phyloP scores from a whole-genome alignment of 1,140 invertebrate genomes.

The Mya arenaria region DNA sequence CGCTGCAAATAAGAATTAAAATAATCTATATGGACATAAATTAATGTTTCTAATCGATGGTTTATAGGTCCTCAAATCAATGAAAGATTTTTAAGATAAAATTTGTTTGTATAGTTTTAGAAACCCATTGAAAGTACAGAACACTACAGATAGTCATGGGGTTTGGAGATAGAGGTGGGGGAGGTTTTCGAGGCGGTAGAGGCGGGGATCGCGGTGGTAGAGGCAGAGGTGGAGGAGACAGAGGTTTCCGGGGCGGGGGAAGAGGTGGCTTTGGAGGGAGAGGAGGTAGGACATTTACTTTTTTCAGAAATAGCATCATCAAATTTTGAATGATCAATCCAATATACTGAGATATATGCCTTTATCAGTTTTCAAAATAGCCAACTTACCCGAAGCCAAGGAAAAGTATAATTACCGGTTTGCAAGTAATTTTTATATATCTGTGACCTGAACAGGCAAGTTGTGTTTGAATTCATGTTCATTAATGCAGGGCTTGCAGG shows the following conservation, averaged over 20 bases:
- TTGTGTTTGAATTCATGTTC: background rate
- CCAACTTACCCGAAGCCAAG: background rate
- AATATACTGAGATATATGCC: background rate
- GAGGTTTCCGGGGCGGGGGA: slow-evolving; percentile 50
- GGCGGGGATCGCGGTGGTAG: slow-evolving; percentile 47
- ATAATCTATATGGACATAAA: too few species aligned
- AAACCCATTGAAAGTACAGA: background rate
- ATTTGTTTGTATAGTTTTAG: too few species aligned
- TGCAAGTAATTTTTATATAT: background rate
- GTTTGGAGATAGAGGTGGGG: slow-evolving; percentile 31
- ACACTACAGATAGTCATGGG: slow-evolving; percentile 4
- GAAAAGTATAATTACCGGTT: background rate
- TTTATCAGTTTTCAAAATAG: background rate
- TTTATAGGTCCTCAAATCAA: too few species aligned
- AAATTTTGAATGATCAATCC: background rate
- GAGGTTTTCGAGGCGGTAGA: slow-evolving; percentile 31
- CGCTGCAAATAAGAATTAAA: too few species aligned
- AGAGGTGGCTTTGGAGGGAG: slow-evolving; percentile 47
- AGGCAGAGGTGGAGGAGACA: slow-evolving; percentile 47
- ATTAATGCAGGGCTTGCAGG: background rate
- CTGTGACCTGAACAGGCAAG: background rate
- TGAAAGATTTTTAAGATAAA: too few species aligned
- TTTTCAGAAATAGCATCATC: background rate
- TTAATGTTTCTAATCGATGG: too few species aligned
- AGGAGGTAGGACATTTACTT: slow-evolving; percentile 40